A percentile compares a stretch with the other conserved stretches of the same genome.
phyloP scores from a whole-genome alignment of 2,888 invertebrate species.

The Chrysolina oricalcia region DNA sequence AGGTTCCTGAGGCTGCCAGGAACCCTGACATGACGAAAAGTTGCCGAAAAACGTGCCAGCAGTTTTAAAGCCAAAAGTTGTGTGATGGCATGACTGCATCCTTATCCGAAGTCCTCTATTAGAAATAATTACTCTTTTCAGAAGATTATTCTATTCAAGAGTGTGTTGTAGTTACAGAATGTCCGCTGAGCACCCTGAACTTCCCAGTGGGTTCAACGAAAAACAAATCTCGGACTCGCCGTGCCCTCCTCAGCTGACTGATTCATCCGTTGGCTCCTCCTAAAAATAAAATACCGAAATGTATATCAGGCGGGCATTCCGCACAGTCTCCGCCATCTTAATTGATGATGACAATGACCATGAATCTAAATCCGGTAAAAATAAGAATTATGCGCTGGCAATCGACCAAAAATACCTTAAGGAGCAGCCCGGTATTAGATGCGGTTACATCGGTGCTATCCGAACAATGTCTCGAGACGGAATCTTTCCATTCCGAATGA shows the following conservation, averaged over 20 bases:
- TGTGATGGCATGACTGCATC: too few relatives aligned
- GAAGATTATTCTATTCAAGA: too few relatives aligned
- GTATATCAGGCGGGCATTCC: constrained; percentile 18
- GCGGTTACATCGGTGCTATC: not conserved
- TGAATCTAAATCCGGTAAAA: constrained; percentile 25
- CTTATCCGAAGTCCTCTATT: too few relatives aligned
- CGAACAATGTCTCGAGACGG: constrained; percentile 12
- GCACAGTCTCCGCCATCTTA: constrained; percentile 17
- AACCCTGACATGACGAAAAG: too few relatives aligned
- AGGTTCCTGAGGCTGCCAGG: too few relatives aligned
- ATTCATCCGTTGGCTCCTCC: constrained; percentile 17
- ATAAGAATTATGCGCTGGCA: constrained; percentile 23
- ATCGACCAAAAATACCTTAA: constrained; percentile 16
- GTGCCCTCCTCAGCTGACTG: not conserved
- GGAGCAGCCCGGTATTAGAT: constrained; percentile 1
- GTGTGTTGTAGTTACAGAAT: too few relatives aligned
- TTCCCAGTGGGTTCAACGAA: too few relatives aligned
- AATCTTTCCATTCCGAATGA: constrained; percentile 16
- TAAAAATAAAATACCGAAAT: constrained; percentile 12
- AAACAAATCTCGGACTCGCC: too few relatives aligned
- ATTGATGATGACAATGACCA: constrained; percentile 24
- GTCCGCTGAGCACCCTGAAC: too few relatives aligned
- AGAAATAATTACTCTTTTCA: too few relatives aligned
- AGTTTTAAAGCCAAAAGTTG: too few relatives aligned
- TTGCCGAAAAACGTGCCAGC: too few relatives aligned